Evolutionary conservation across 2,113 vertebrate species (phyloP), one percentile per base, ranked within the genome.

Genomic region (Todiramphus saurophagus): DNA sequence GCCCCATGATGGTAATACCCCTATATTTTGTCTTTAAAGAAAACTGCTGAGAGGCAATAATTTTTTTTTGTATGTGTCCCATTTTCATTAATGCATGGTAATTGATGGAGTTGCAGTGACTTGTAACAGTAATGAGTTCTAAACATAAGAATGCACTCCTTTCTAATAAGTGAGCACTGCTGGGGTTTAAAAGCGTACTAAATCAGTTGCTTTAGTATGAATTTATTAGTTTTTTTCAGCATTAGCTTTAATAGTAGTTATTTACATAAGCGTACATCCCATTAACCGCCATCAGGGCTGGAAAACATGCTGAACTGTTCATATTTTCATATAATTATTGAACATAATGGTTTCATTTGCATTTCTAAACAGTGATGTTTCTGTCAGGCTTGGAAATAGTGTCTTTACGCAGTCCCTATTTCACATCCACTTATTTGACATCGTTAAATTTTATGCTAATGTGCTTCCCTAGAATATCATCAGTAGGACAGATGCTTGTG

Each of bases 281-380:
- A 98, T 98, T 98, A 98, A 98, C 98, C 89, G 94, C 98, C 98
- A 98, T 98, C 98, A 98, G 98, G 98, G 98, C 98, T 98, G 98
- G 98, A 98, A 98, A 98, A 98, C 98, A 98, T 98, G 98, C 98
- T 98, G 98, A 98, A 98, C 98, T 98, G 97, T 98, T 98, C 98
- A 98, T 98, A 98, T 98, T 98, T 98, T 98, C 98, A 98, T 98
- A 98, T 98, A 98, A 98, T 98, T 98, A 98, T 98, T 98, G 98
- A 98, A 98, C 98, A 98, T 98, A 98, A 98, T 98, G 98, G 98
- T 98, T 98, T 98, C 98, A 98, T 98, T 98, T 98, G 98, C 98
- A 98, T 98, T 98, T 98, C 98, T 98, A 98, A 98, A 98, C 98
- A 97, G 98, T 98, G 97, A 98, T 98, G 98, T 98, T 98, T 98